phyloP scores from a whole-genome alignment of 2,888 invertebrate species.

The Chaetogeoica ovagalla region DNA sequence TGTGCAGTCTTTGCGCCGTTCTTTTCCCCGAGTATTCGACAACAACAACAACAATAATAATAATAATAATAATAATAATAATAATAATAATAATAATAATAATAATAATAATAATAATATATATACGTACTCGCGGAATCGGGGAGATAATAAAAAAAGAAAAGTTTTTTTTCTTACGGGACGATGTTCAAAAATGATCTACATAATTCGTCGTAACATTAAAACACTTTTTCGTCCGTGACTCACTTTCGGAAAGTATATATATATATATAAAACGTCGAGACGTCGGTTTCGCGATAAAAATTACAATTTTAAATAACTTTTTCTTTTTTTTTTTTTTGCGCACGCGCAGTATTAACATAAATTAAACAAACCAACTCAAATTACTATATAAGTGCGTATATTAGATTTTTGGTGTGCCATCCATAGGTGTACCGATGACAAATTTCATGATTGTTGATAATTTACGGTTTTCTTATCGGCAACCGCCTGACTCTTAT shows the following conservation, averaged over 20 bases:
- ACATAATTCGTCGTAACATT: neutral
- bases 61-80: too few species aligned
- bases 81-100: too few species aligned
- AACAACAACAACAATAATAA: too few species aligned
- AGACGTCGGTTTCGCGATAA: constrained; percentile 15
- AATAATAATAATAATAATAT: neutral
- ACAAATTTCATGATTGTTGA: too few species aligned
- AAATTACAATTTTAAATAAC: constrained; percentile 29
- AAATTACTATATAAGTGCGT: neutral
- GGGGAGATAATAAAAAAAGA: neutral
- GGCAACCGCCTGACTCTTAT: too few species aligned
- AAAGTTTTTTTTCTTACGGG: neutral
- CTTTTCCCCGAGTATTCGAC: too few species aligned
- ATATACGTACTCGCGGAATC: neutral
- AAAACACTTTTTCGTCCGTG: neutral
- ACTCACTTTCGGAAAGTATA: neutral
- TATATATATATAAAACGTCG: neutral
- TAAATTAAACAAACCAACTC: constrained; percentile 12
- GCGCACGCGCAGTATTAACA: constrained; percentile 7
- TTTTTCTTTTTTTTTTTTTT: too few species aligned
- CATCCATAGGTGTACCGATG: too few species aligned
- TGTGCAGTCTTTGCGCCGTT: too few species aligned
- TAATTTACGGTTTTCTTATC: too few species aligned
- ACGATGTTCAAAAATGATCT: neutral
- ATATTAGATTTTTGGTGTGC: too few species aligned